Base-by-base conservation (phyloP, 1,140 invertebrate species). In the Stegodyphus mimosarum region DNA sequence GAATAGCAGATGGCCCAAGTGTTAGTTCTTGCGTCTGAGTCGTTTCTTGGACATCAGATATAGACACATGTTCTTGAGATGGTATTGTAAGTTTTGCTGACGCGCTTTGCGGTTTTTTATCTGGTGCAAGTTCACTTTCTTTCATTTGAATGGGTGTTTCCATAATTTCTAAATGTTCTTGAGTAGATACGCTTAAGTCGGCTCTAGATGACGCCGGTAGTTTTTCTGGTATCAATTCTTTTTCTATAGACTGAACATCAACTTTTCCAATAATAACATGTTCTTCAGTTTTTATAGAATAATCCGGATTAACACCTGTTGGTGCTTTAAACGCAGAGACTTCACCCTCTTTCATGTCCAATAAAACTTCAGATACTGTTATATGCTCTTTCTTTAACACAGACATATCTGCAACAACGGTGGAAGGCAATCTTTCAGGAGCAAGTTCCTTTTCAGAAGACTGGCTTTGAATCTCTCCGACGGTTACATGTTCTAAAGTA, bases 321-420 rank as follows among this genome's bases (percentile, higher is more conserved):
- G 88, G 88, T 53, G 52, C 5, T 74, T 84, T 69, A 15, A 73
- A 66, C 18, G 33, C 66, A 51, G 77, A 48, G 17, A 89, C 72
- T 74, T 87, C 86, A 73, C 84, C 88, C 85, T 88, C 83, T 80
- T 85, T 86, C 17, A 87, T 71, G 60, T 83, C 87, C 70, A 87
- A 66, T 69, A 87, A 72, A 66, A 89, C 76, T 87, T 89, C 88
- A 52, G 84, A 85, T 9, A 75, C 60, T 17, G 73, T 18, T 70
- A 88, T 49, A 69, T 86, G 86, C 6, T 87, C 86, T 63, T 86
- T 67, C 70, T 79, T 77, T 17, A 75, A 48, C 7, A 88, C 7
- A 52, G 60, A 63, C 6, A 78, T 18, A 60, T 86, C 70, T 55
- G 87, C 76, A 13, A n/a, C 49, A 48, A 77, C 18, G 13, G 51